Evolutionary conservation across 2,797 vertebrate genomes (phyloP), one percentile per base, ranked within the genome.

Genomic region (Bucorvus abyssinicus): DNA sequence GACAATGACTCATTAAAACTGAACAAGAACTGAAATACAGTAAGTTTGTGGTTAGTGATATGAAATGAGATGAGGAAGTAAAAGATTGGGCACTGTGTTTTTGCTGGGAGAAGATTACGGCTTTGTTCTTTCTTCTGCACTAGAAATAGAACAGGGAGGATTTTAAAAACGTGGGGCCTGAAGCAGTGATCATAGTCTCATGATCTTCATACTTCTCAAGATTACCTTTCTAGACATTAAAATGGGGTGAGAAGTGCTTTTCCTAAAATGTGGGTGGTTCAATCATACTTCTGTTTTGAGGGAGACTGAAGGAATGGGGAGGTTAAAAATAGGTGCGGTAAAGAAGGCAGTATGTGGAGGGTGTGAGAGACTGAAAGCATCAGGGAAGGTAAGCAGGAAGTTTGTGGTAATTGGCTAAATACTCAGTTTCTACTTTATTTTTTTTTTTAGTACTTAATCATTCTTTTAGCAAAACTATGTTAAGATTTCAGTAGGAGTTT

Each of bases 241-340:
- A 92, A 92, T 60, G 56, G 89, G 52, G 71, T 83, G 91, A 74
- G 71, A 93, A 96, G 68, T 94, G 32, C 53, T 74, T 77, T 88
- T 96, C 45, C 59, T 56, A 50, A 87, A 74, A 83, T 47, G 38
- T 74, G 27, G 23, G 49, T 16, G 18, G 59, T 73, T 85, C 30
- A 52, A 1, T 40, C 12, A 2, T 45, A n/a, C 59, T 65, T 91
- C 20, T 87, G 55, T 71, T 85, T 83, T 68, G 87, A 64, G 84
- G 44, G 49, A 85, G 29, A 45, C 32, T 60, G 34, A 64, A 91
- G 45, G 56, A 89, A 67, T 0, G 0, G 23, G n/a, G 32, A 44
- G 6, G 29, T 82, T 89, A 87, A 93, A 94, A 90, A 82, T 34
- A 90, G 23, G 9, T 76, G 27, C 60, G 29, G 26, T 73, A 26